Evolutionary conservation across 2,113 vertebrate genomes (phyloP).

Genomic region (Calypte anna): DNA sequence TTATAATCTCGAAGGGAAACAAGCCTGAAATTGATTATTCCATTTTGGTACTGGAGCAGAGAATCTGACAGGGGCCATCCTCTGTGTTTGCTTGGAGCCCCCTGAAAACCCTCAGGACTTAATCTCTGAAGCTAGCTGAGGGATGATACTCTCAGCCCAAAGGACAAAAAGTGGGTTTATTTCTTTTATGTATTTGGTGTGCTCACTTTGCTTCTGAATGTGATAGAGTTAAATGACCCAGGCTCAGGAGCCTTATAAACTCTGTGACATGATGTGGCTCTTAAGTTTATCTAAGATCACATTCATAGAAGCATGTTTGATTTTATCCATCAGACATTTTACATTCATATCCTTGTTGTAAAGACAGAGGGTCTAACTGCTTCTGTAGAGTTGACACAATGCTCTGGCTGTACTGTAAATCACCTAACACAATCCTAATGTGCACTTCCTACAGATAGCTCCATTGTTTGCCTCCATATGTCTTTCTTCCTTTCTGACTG

Average conservation of each 20-base stretch:
- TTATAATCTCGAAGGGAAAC: constrained; percentile 69
- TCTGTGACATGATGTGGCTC: not conserved
- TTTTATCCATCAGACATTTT: not conserved
- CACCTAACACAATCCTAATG: not conserved
- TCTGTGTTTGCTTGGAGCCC: not conserved
- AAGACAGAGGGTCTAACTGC: not conserved
- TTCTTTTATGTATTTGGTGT: not conserved
- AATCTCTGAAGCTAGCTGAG: not conserved
- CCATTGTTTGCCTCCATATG: not conserved
- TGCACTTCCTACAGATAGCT: not conserved
- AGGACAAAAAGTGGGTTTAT: not conserved
- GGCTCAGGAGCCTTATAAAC: not conserved
- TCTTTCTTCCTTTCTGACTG: not conserved
- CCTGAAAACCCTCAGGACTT: not conserved
- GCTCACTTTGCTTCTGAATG: not conserved
- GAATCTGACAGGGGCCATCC: not conserved
- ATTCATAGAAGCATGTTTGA: not conserved
- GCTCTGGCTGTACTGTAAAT: not conserved
- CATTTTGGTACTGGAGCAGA: constrained; percentile 30
- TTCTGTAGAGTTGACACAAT: not conserved
- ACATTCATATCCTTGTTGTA: not conserved
- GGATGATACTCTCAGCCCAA: not conserved
- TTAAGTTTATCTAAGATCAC: not conserved
- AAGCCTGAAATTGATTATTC: constrained; percentile 64
- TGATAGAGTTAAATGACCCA: not conserved